A percentile compares a stretch with the other conserved stretches of the same genome.
Conservation (phyloP, 2,113 vertebrate genomes). For the Urocolius indicus region DNA sequence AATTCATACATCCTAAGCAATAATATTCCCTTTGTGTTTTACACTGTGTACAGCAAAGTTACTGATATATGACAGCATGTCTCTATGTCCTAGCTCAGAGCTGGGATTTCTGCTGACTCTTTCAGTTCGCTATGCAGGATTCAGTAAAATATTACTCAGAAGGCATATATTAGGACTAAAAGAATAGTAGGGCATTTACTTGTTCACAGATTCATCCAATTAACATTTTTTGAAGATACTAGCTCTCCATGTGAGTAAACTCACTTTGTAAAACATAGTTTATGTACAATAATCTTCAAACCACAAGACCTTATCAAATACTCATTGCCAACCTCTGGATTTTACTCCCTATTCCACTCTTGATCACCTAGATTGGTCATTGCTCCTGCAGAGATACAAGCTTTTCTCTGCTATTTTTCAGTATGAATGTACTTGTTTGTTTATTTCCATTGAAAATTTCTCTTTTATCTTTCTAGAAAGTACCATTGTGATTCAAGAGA, state of each 20-base stretch:
- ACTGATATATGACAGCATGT: neutral
- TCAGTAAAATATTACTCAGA: neutral
- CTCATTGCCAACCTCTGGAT: neutral
- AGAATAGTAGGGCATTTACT: neutral
- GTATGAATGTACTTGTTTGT: neutral
- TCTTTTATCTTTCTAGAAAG: neutral
- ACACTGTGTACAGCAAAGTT: neutral
- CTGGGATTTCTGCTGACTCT: neutral
- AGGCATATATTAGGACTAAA: neutral
- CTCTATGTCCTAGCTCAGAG: neutral
- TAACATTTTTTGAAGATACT: neutral
- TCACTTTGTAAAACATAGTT: neutral
- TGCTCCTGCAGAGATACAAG: neutral
- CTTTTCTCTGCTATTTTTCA: neutral
- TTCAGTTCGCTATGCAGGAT: neutral
- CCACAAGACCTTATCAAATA: neutral
- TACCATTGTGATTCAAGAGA: neutral
- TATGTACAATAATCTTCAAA: neutral
- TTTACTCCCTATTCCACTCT: neutral
- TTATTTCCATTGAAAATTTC: neutral
- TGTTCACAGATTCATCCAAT: neutral
- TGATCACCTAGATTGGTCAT: neutral
- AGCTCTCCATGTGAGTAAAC: neutral
- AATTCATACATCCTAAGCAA: neutral
- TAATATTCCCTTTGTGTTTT: neutral